Evolutionary conservation across 2,113 vertebrate species (phyloP), one percentile per base, ranked within the genome.

Genomic region (Rhadina sibilatrix): DNA sequence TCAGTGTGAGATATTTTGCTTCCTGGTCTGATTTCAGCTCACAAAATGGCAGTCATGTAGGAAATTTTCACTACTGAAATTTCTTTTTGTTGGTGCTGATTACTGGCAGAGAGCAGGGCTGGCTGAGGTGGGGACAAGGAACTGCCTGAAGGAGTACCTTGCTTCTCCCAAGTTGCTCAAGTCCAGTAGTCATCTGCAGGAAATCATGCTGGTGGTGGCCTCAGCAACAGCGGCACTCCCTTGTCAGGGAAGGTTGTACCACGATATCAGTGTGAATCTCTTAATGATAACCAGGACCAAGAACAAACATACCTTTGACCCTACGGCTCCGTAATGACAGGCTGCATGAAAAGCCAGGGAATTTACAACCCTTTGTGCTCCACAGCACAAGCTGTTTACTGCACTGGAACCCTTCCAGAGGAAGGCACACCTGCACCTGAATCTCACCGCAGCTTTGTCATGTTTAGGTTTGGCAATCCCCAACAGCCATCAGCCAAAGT

Each of bases 1-100:
- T 59, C 52, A 37, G 31, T 56, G 49, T 37, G 70, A 94, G 8
- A 28, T 83, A 64, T 93, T 95, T 96, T 93, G 47, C 90, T 96
- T 94, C 92, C 66, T 91, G 66, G 88, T 90, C 56, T 50, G 90
- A 66, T 70, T 86, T 38, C 50, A 35, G 31, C 33, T 90, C 27
- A 86, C 11, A 20, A 71, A 92, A 59, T 7, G 9, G 25, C 56
- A 42, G 8, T 40, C 19, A 21, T 1, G 5, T 10, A 38, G 56
- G 63, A 68, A 71, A 24, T 56, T 30, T 64, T 83, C 3, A 2
- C 35, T 38, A 2, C 22, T 60, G 38, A 50, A 52, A 30, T 82
- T 68, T 42, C 27, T 56, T 13, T n/a, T 28, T 23, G 23, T 35
- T 22, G 15, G 12, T 16, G 7, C 5, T 5, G 21, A 38, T 28